A percentile compares a stretch with the other conserved stretches of the same genome.
These are phyloP conservation scores for Scartelaos histophorus DNA, from an alignment of 2,113 vertebrate species.

Conservation along the genomic window DNA sequence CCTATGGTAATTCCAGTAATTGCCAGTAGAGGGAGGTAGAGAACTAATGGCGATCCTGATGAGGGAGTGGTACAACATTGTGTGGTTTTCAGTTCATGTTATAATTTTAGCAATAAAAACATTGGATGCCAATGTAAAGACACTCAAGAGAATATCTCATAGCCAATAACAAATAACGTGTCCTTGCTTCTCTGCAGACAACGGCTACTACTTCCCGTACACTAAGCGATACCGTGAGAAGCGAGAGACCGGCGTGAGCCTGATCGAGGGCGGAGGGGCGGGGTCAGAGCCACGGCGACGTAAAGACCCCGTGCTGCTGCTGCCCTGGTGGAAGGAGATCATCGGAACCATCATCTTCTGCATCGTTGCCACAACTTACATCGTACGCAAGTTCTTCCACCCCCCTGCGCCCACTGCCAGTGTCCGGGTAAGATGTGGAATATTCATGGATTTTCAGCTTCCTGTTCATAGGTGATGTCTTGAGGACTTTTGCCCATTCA, in stretches of 20 bases:
- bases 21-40: too few relatives aligned
- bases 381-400: constrained; percentile 94
- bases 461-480: too few relatives aligned
- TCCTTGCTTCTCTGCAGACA: constrained; percentile 76
- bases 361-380: constrained; percentile 90
- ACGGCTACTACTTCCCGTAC: constrained; percentile 93
- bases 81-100: too few relatives aligned
- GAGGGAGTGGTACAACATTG: too few relatives aligned
- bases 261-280: constrained; percentile 73
- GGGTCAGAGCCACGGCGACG: constrained; percentile 78
- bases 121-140: too few relatives aligned
- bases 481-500: too few relatives aligned
- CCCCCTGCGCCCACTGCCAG: constrained; percentile 79
- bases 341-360: constrained; percentile 93
- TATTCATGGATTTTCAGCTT: too few relatives aligned
- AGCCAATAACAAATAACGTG: too few relatives aligned
- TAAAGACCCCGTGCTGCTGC: constrained; percentile 91
- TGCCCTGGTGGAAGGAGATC: constrained; percentile 99
- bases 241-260: constrained; percentile 81
- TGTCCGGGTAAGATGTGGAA: constrained; percentile 78
- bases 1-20: too few relatives aligned
- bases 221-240: constrained; percentile 85
- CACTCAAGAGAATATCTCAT: too few relatives aligned
- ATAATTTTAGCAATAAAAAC: too few relatives aligned
- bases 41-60: too few relatives aligned